Evolutionary conservation across 2,888 invertebrate genomes (phyloP).

Genomic region (Pecten maximus): DNA sequence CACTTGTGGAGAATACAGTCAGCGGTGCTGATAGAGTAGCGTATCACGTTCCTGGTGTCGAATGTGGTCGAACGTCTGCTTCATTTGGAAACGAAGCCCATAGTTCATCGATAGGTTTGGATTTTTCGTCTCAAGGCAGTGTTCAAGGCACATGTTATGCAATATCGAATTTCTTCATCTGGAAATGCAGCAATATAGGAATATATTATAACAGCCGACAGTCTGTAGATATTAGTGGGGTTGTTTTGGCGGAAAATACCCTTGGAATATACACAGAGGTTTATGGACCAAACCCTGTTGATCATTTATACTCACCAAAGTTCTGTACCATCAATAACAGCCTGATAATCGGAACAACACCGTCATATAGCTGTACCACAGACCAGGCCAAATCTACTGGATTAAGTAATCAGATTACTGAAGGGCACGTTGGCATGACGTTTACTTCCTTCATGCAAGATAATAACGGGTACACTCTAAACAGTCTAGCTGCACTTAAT

Average conservation of each 20-base stretch:
- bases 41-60: slow-evolving; percentile 56
- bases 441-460: slow-evolving; percentile 68
- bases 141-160: slow-evolving; percentile 51
- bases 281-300: no score
- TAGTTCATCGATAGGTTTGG: slow-evolving; percentile 41
- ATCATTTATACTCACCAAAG: no score
- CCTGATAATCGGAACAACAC: slow-evolving; percentile 72
- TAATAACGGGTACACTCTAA: slow-evolving; percentile 70
- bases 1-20: slow-evolving; percentile 70
- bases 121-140: neutral
- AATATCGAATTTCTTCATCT: no score
- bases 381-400: slow-evolving; percentile 58
- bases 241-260: no score
- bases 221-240: no score
- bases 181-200: no score
- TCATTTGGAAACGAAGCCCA: slow-evolving; percentile 69
- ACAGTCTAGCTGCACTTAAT: slow-evolving; percentile 70
- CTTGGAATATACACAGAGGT: no score
- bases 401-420: slow-evolving; percentile 43
- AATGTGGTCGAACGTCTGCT: slow-evolving; percentile 47
- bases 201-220: no score
- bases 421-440: slow-evolving; percentile 69
- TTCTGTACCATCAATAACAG: slow-evolving; percentile 54
- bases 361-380: slow-evolving; percentile 69
- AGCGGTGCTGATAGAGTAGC: slow-evolving; percentile 74